These are phyloP conservation scores for Vultur gryphus DNA, from an alignment of 2,797 vertebrate species.

Conservation along the genomic window DNA sequence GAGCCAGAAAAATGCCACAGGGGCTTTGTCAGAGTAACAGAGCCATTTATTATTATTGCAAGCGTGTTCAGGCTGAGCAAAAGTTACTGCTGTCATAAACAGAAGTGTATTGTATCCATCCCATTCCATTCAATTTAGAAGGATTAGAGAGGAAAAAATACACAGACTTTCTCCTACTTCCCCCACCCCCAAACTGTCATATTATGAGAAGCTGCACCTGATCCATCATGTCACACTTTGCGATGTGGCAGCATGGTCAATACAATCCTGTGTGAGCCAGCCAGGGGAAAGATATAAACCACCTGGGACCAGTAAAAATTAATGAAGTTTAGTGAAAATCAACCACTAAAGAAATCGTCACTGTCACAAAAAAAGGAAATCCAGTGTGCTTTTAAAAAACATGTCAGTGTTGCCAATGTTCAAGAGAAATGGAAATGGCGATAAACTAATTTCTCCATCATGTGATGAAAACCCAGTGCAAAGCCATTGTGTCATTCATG, in stretches of 20 bases:
- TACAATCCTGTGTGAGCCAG: background rate
- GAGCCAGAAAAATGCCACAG: background rate
- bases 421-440: background rate
- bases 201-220: background rate
- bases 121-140: background rate
- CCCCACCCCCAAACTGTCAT: background rate
- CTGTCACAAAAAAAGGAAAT: background rate
- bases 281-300: background rate
- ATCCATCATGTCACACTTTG: background rate
- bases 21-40: conserved; percentile 1
- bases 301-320: background rate
- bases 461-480: background rate
- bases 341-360: background rate
- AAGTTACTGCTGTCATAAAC: background rate
- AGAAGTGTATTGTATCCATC: background rate
- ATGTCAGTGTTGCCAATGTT: background rate
- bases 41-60: conserved; percentile 20
- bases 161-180: background rate
- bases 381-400: background rate
- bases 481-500: background rate
- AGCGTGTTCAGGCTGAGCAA: background rate
- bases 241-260: background rate
- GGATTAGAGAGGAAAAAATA: background rate
- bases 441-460: background rate
- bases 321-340: background rate